Evolutionary conservation across 2,113 vertebrate species (phyloP), one percentile per base, ranked within the genome.

Genomic region (Albula glossodonta): DNA sequence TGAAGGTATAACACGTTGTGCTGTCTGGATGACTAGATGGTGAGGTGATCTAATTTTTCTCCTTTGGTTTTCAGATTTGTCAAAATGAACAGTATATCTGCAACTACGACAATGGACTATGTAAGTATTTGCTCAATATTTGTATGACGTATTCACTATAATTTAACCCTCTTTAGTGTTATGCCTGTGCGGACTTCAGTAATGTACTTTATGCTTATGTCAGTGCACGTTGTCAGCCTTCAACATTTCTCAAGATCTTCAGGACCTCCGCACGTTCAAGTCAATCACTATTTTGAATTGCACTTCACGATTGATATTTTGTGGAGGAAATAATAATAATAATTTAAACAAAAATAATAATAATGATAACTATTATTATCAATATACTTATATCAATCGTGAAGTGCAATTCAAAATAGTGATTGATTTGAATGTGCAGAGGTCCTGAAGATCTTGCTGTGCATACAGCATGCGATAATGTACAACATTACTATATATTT

Each of bases 51-150:
- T 17, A 25, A 3, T 52, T 60, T 60, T 3, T 41, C 4, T 63
- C 17, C 22, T 56, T 82, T 41, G 48, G 3, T 41, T 83, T 83
- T 6, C 81, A 83, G 81, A 83, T 48, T 56, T 57, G 81, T 48
- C 81, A 83, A 83, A 15, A 83, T 83, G 81, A 1, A 53, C 19
- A 66, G 15, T 51, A 9, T 49, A 25, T 50, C 17, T 17, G 49
- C 3, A 13, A 0, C 4, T 22, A 22, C 13, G 10, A 51, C 78
- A 79, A 9, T 48, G 50, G 78, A 79, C 15, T 79, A 79, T 7
- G 78, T 79, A 79, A 15, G 78, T 79, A 79, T 79, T 17, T 79
- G 25, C 77, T 78, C n/a, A 78, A 15, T 48, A 6, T 19, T 77
- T 78, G 49, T 49, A 50, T 49, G n/a, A 74, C 6, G 2, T 63